A percentile compares a stretch with the other conserved stretches of the same genome.
These are phyloP conservation scores for Otus scops DNA, from an alignment of 2,797 vertebrate genomes.

Conservation along the genomic window DNA sequence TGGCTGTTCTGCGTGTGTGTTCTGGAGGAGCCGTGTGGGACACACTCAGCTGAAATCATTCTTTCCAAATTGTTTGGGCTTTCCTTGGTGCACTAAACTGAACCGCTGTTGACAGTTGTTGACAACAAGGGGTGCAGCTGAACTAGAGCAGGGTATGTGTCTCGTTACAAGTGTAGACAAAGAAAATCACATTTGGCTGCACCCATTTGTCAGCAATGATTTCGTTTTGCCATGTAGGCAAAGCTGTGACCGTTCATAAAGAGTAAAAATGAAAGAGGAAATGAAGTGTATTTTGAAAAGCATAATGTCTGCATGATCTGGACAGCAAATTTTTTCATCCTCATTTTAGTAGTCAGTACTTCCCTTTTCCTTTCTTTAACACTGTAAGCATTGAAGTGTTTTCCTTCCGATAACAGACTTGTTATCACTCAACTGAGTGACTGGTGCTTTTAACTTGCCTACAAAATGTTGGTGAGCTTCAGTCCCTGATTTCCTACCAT, in stretches of 20 bases:
- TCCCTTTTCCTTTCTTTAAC: neutral
- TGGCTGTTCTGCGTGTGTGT: neutral
- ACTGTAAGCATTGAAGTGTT: neutral
- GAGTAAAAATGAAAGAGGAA: neutral
- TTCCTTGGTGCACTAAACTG: neutral
- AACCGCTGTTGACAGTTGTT: neutral
- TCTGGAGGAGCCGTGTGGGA: constrained; percentile 18
- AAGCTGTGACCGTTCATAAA: neutral
- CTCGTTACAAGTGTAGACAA: neutral
- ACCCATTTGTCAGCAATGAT: constrained; percentile 15
- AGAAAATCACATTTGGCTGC: neutral
- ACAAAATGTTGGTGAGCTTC: neutral
- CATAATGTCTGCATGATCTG: neutral
- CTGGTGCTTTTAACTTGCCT: neutral
- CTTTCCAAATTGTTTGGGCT: constrained; percentile 15
- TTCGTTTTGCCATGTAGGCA: neutral
- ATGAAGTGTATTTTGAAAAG: neutral
- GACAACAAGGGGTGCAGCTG: constrained; percentile 34
- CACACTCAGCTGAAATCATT: neutral
- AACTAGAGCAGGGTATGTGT: neutral
- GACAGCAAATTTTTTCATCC: neutral
- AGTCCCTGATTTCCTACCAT: neutral
- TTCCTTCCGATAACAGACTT: neutral
- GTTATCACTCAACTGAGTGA: neutral
- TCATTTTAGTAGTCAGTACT: neutral